phyloP scores from a whole-genome alignment of 2,797 vertebrate species.

The Dryobates pubescens region DNA sequence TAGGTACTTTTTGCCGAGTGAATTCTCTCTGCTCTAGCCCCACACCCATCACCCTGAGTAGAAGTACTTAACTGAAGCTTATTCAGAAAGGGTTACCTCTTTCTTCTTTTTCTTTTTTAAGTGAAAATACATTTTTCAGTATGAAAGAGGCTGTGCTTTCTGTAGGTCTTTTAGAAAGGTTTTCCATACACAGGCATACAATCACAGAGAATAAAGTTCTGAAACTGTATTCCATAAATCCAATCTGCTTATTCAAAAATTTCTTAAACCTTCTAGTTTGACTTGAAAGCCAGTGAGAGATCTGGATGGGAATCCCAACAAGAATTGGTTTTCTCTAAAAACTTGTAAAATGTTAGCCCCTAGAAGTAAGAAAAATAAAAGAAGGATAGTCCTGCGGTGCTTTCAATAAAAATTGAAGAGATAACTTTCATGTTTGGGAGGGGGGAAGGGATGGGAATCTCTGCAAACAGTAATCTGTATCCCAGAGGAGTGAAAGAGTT shows the following conservation, averaged over 20 bases:
- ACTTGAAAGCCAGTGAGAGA: background rate
- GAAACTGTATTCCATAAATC: background rate
- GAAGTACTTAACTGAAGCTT: background rate
- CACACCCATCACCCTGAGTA: rapidly evolving
- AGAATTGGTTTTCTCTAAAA: background rate
- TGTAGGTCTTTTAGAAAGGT: background rate
- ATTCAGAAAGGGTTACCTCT: background rate
- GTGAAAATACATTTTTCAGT: background rate
- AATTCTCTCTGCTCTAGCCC: background rate
- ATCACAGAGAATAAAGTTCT: background rate
- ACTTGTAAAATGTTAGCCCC: too few relatives aligned
- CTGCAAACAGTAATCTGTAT: background rate
- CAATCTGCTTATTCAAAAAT: background rate
- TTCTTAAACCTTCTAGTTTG: background rate
- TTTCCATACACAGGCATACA: background rate
- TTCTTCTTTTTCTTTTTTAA: background rate
- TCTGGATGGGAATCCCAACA: background rate
- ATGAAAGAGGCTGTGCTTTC: background rate
- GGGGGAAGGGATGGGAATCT: background rate
- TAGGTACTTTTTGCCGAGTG: background rate
- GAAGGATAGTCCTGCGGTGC: background rate
- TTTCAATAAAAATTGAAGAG: slow-evolving; percentile 3
- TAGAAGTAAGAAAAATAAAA: background rate
- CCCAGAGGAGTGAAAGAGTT: background rate
- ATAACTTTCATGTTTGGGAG: background rate